phyloP scores from a whole-genome alignment of 2,888 invertebrate species.

The Drosophila ezoana region DNA sequence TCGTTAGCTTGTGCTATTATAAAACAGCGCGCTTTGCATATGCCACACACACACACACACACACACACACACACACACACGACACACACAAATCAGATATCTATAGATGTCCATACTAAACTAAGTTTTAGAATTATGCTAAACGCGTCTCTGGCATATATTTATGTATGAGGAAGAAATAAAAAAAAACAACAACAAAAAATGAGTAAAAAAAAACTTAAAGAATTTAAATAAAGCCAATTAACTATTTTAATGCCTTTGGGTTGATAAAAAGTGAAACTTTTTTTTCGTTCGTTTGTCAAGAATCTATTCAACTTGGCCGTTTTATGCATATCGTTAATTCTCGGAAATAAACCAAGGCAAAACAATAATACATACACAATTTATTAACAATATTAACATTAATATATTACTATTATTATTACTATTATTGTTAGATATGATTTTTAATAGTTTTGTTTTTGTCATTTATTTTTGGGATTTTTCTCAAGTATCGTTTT shows the following conservation, averaged over 20 bases:
- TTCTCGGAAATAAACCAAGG: slow-evolving; percentile 78
- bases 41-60: slow-evolving; percentile 28
- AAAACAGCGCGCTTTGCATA: slow-evolving; percentile 49
- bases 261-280: slow-evolving; percentile 82
- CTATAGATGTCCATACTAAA: slow-evolving; percentile 17
- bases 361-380: slow-evolving; percentile 59
- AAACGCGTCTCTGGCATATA: slow-evolving; percentile 70
- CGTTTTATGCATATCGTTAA: slow-evolving; percentile 77
- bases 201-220: too few relatives aligned
- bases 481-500: slow-evolving; percentile 6
- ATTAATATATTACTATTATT: slow-evolving; percentile 33
- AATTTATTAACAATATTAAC: slow-evolving; percentile 23
- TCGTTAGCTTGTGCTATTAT: slow-evolving; percentile 48
- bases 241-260: slow-evolving; percentile 82
- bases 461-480: slow-evolving; percentile 13
- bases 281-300: slow-evolving; percentile 60
- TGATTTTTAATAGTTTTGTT: slow-evolving; percentile 46
- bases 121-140: slow-evolving; percentile 76
- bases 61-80: background rate
- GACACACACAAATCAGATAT: slow-evolving; percentile 12
- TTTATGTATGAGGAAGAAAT: slow-evolving; percentile 82
- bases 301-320: slow-evolving; percentile 51
- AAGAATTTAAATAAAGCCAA: slow-evolving; percentile 75
- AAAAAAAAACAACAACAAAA: slow-evolving; percentile 45
- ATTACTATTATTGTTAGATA: slow-evolving; percentile 25